phyloP scores from a whole-genome alignment of 1,140 invertebrate species.

The Leptopilina clavipes region DNA sequence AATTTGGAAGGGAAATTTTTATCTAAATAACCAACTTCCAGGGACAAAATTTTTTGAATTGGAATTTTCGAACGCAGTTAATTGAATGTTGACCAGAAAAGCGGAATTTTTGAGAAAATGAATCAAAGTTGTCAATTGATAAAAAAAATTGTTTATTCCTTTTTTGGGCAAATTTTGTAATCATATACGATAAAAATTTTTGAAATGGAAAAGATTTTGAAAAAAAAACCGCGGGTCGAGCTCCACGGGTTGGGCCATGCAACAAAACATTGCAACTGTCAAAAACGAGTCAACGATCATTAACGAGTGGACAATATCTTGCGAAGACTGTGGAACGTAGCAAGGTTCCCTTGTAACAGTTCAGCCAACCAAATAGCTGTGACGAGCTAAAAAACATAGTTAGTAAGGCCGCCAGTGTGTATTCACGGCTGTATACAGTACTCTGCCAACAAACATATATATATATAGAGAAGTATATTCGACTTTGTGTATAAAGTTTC shows the following conservation, averaged over 20 bases:
- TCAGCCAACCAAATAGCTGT: constrained; percentile 76
- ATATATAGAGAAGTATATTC: not conserved
- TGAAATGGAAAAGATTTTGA: not conserved
- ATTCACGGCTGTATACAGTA: constrained; percentile 36
- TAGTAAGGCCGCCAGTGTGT: constrained; percentile 63
- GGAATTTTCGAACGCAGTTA: too few relatives aligned
- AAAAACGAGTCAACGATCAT: constrained; percentile 59
- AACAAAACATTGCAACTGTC: constrained; percentile 72
- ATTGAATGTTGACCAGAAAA: too few relatives aligned
- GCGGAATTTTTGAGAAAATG: too few relatives aligned
- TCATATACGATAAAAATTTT: not conserved
- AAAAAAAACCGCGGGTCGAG: constrained; percentile 57
- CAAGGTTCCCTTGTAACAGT: constrained; percentile 76
- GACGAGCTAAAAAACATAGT: constrained; percentile 75
- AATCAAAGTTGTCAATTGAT: too few relatives aligned
- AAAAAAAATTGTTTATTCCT: too few relatives aligned
- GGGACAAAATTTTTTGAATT: too few relatives aligned
- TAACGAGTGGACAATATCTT: constrained; percentile 69
- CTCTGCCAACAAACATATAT: constrained; percentile 31
- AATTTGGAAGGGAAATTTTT: too few relatives aligned
- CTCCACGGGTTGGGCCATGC: constrained; percentile 71
- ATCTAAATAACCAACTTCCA: too few relatives aligned
- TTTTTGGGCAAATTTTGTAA: too few relatives aligned
- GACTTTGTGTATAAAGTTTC: constrained; percentile 3
- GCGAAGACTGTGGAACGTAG: constrained; percentile 75